phyloP scores from a whole-genome alignment of 2,113 vertebrate species.

The Hippocampus comes region DNA sequence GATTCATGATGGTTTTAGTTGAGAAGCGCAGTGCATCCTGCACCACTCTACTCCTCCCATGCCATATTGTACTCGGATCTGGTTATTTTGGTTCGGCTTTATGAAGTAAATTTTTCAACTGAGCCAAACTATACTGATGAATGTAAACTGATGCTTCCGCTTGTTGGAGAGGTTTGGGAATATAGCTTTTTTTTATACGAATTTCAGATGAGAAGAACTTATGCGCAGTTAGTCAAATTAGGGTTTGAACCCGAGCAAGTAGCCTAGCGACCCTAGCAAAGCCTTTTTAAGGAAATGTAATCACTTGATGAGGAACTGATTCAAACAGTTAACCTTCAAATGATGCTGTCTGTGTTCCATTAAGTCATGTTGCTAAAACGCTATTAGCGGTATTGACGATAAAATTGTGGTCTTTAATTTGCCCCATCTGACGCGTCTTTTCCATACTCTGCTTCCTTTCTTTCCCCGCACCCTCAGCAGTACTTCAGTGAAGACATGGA shows the following conservation, averaged over 20 bases:
- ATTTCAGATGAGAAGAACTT: not conserved
- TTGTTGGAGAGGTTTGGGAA: not conserved
- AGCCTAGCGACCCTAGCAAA: not conserved
- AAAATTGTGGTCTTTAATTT: slow-evolving; percentile 14
- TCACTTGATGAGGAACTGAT: slow-evolving; percentile 8
- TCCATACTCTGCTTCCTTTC: slow-evolving; percentile 33
- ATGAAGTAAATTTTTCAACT: not conserved
- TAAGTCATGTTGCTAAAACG: not conserved
- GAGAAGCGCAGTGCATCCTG: not conserved
- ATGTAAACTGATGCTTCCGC: not conserved
- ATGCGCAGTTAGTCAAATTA: not conserved
- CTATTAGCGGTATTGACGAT: slow-evolving; percentile 21
- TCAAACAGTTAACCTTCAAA: slow-evolving; percentile 4
- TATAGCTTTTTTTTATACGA: not conserved
- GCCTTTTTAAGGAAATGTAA: not conserved
- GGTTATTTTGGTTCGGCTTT: not conserved
- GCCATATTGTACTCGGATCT: not conserved
- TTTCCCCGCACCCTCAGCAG: slow-evolving; percentile 33
- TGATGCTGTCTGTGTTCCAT: slow-evolving; percentile 23
- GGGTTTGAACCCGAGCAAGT: not conserved
- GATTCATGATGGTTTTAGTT: not conserved
- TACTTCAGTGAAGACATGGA: slow-evolving; percentile 73
- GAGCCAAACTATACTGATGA: not conserved
- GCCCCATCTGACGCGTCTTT: slow-evolving; percentile 39
- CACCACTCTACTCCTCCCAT: not conserved